Percentiles rank a stretch among this genome's conserved stretches.
phyloP scores from a whole-genome alignment of 37 sponge, comb jelly and placozoan genomes.

The Spongilla lacustris region DNA sequence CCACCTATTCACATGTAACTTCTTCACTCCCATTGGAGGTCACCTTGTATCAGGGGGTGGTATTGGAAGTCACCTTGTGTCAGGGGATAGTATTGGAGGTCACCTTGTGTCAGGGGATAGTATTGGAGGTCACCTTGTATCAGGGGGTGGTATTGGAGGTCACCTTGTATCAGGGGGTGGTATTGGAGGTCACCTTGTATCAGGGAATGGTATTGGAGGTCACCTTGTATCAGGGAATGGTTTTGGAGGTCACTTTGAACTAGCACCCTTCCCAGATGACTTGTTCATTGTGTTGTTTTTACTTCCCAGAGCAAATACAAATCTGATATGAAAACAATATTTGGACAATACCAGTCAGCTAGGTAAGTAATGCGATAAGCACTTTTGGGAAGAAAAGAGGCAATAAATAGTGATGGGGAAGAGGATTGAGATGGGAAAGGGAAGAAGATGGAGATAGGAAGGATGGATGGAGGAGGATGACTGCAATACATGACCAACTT shows the following conservation, averaged over 20 bases:
- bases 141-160: too few species aligned
- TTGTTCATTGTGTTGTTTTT: not conserved
- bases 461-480: not conserved
- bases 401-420: not conserved
- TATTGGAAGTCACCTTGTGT: too few species aligned
- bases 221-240: too few species aligned
- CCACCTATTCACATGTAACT: not conserved
- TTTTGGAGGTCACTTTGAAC: too few species aligned
- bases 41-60: too few species aligned
- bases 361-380: slow-evolving; percentile 31
- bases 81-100: too few species aligned
- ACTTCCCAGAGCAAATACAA: slow-evolving; percentile 70
- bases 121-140: too few species aligned
- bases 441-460: not conserved
- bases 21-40: not conserved
- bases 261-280: not conserved
- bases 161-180: too few species aligned
- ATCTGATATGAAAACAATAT: slow-evolving; percentile 64
- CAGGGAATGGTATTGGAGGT: too few species aligned
- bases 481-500: not conserved
- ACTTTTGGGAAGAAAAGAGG: not conserved
- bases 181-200: too few species aligned
- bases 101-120: too few species aligned
- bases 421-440: not conserved
- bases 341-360: slow-evolving; percentile 75